These are phyloP conservation scores for Penaeus chinensis DNA, from an alignment of 1,140 invertebrate species.

Conservation along the genomic window DNA sequence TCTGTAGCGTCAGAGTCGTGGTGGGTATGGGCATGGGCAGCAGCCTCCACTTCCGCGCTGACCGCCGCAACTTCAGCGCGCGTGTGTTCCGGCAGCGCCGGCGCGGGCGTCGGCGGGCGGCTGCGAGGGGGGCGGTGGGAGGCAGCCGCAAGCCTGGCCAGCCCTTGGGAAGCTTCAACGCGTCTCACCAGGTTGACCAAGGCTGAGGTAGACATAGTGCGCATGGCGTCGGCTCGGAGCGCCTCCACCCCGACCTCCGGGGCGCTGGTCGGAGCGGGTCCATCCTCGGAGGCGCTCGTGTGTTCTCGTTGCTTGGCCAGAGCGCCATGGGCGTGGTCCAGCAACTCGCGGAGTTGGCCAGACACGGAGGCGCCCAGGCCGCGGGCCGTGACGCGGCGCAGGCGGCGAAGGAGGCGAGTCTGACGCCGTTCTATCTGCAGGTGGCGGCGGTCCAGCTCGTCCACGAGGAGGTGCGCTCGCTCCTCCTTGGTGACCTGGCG, in stretches of 20 bases:
- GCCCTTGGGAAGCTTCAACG: conserved; percentile 69
- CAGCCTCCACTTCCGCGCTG: conserved; percentile 76
- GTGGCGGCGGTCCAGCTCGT: conserved; percentile 72
- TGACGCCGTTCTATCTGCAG: conserved; percentile 76
- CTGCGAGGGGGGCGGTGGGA: conserved; percentile 24
- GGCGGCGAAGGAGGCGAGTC: conserved; percentile 78
- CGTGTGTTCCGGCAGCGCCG: conserved; percentile 38
- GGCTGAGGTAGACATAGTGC: conserved; percentile 71
- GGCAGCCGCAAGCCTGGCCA: conserved; percentile 42
- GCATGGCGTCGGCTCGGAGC: conserved; percentile 69
- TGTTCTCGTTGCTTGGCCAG: conserved; percentile 69
- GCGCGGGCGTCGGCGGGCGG: conserved; percentile 48
- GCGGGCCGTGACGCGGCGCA: conserved; percentile 80
- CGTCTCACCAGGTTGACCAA: conserved; percentile 73
- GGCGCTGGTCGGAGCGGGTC: conserved; percentile 52
- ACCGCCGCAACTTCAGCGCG: conserved; percentile 66
- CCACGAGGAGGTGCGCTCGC: conserved; percentile 68
- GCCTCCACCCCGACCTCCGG: conserved; percentile 66
- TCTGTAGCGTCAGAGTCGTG: conserved; percentile 92
- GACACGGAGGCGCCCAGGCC: conserved; percentile 80
- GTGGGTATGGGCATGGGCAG: conserved; percentile 77
- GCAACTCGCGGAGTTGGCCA: conserved; percentile 79
- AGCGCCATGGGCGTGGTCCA: conserved; percentile 77
- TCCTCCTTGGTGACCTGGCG: conserved; percentile 64
- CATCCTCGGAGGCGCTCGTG: conserved; percentile 68